Evolutionary conservation across 1,140 invertebrate species (phyloP).

Genomic region (Bathynomus jamesi): DNA sequence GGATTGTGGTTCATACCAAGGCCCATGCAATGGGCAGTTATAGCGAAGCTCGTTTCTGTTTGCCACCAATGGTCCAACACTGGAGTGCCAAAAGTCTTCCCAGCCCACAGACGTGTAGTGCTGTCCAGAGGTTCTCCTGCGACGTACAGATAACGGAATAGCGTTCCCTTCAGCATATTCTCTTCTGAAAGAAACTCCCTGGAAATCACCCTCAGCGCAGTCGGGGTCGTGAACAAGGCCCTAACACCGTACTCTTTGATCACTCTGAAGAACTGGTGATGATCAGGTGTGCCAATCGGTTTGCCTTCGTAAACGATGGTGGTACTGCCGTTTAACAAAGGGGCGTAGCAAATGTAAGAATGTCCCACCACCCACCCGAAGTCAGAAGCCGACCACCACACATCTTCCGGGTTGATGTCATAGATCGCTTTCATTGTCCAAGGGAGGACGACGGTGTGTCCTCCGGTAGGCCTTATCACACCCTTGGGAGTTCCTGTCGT

Average conservation of each 20-base stretch:
- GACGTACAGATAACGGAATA: constrained; percentile 71
- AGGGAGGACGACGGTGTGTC: constrained; percentile 70
- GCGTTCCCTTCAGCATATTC: no score
- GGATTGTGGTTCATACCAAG: constrained; percentile 57
- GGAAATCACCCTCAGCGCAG: no score
- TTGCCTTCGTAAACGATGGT: constrained; percentile 91
- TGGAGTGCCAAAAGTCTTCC: constrained; percentile 68
- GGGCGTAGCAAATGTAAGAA: constrained; percentile 87
- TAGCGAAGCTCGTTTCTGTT: constrained; percentile 83
- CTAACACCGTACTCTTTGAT: constrained; percentile 77
- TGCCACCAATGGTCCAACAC: constrained; percentile 95
- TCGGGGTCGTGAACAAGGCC: constrained; percentile 80
- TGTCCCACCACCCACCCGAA: constrained; percentile 91
- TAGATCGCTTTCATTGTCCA: constrained; percentile 80
- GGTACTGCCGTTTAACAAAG: constrained; percentile 69
- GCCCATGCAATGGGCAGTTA: constrained; percentile 73
- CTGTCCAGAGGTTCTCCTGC: constrained; percentile 91
- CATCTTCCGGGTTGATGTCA: constrained; percentile 66
- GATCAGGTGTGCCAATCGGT: constrained; percentile 83
- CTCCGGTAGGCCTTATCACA: constrained; percentile 72
- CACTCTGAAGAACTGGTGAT: constrained; percentile 82
- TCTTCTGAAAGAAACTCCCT: no score
- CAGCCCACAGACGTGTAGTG: constrained; percentile 80
- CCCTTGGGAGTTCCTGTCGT: constrained; percentile 65
- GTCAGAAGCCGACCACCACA: constrained; percentile 79